Percentiles rank a stretch among this genome's conserved stretches.
These are phyloP conservation scores for Gobio gobio DNA, from an alignment of 2,113 vertebrate species.

Conservation along the genomic window DNA sequence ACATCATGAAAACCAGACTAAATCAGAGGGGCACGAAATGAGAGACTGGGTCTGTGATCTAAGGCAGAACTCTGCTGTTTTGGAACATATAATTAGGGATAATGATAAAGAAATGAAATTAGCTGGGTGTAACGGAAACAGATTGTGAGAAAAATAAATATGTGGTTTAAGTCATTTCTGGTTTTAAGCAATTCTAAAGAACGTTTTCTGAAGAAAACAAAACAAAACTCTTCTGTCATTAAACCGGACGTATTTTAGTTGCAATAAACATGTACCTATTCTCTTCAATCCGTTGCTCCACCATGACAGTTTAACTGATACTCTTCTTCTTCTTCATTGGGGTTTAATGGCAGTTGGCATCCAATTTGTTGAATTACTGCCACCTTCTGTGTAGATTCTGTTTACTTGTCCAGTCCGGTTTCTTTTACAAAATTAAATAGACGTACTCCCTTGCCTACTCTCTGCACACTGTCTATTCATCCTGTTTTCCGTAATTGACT, in stretches of 20 bases:
- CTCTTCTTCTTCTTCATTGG: too few relatives aligned
- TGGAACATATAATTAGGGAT: slow-evolving; percentile 52
- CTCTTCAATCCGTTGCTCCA: background rate
- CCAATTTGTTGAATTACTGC: too few relatives aligned
- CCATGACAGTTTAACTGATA: too few relatives aligned
- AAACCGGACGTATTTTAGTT: background rate
- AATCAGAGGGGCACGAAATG: slow-evolving; percentile 21
- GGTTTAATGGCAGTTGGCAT: too few relatives aligned
- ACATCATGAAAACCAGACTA: slow-evolving; percentile 33
- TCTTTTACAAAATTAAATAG: too few relatives aligned
- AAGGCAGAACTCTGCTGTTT: slow-evolving; percentile 32
- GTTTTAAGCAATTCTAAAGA: background rate
- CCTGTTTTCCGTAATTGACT: too few relatives aligned
- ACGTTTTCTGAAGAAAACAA: background rate
- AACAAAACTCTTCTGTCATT: background rate
- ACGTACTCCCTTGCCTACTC: too few relatives aligned
- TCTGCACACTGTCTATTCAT: too few relatives aligned
- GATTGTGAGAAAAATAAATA: background rate
- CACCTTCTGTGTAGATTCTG: too few relatives aligned
- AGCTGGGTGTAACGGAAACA: slow-evolving; percentile 39
- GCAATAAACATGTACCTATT: background rate
- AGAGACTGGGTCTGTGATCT: slow-evolving; percentile 19
- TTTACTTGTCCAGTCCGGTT: too few relatives aligned
- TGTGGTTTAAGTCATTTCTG: background rate
- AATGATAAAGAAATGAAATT: slow-evolving; percentile 44